Conservation (phyloP, 2,888 invertebrate species). For the Athetis lepigone region DNA sequence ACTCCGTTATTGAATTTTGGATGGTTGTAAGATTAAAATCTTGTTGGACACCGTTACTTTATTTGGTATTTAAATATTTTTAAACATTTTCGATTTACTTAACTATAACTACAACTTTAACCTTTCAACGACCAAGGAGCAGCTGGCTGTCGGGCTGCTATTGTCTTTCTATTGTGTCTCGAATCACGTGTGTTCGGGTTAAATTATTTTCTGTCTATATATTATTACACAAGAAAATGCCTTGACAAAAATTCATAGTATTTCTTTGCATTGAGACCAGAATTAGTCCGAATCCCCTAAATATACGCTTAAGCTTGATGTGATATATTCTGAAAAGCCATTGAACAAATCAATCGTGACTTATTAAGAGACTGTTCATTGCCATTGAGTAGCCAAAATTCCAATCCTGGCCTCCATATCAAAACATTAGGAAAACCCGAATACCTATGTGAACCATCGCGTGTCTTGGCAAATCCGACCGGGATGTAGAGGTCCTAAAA, state of each 20-base stretch:
- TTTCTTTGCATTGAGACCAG: too few species aligned
- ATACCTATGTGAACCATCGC: constrained; percentile 22
- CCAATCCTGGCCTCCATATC: constrained; percentile 17
- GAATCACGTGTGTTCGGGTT: too few species aligned
- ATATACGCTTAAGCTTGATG: too few species aligned
- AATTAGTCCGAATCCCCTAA: too few species aligned
- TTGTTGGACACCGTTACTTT: neutral
- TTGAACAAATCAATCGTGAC: neutral
- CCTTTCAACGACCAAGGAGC: too few species aligned
- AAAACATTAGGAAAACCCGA: constrained; percentile 44
- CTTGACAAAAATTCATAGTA: too few species aligned
- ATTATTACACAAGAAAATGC: too few species aligned
- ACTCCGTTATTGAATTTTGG: neutral
- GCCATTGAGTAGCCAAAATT: constrained; percentile 38
- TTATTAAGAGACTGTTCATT: neutral
- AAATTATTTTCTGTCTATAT: too few species aligned
- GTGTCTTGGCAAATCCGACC: constrained; percentile 42
- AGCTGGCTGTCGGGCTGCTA: too few species aligned
- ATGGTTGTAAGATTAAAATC: neutral
- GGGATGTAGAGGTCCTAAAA: constrained; percentile 32
- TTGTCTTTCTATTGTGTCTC: too few species aligned
- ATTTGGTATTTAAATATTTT: neutral
- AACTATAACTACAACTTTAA: too few species aligned
- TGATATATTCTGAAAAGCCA: neutral
- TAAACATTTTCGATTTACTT: neutral